Base-by-base conservation (phyloP, 1,140 invertebrate species). In the Drosophila orena region DNA sequence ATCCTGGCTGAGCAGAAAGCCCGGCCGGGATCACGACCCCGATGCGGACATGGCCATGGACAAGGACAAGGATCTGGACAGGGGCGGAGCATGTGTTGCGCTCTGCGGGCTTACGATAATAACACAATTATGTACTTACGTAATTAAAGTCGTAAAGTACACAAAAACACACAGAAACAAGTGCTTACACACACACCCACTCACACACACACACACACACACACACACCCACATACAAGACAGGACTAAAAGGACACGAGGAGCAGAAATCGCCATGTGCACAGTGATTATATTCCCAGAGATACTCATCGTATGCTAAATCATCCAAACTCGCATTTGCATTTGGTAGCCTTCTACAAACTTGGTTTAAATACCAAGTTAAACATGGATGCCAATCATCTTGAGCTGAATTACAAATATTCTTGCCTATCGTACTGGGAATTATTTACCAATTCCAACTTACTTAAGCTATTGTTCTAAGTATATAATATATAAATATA, bases 121-220 rank as follows among this genome's bases (percentile, higher is more conserved):
- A 90, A 88, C 85, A 88, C 84, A 88, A 88, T 88, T 88, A 88
- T 88, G 85, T 88, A 89, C 85, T 90, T 84, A 89, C 80, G 77
- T 89, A 88, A 88, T 88, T 88, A 88, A 89, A 90, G 83, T 88
- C 83, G 83, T 89, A 89, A 89, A 89, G 81, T 86, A 78, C 74
- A 75, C 80, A 83, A 65, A 83, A 60, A 79, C 75, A 83, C 78
- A 77, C 50, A 77, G 43, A 30, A 44, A 44, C 43, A 30, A 27
- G 57, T 24, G 44, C 47, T 30, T 14, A 12, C 17, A 35, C 44
- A 54, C 46, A 42, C 24, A 47, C 12, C n/a, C n/a, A n/a, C n/a
- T n/a, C n/a, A n/a, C n/a, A n/a, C n/a, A 12, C 17, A 35, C 24
- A 47, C 12, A 42, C 24, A 47, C 12, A 42, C 27, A 30, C 27